A percentile compares a stretch with the other conserved stretches of the same genome.
Conservation (phyloP, 2,888 invertebrate genomes). For the Luperina testacea region DNA sequence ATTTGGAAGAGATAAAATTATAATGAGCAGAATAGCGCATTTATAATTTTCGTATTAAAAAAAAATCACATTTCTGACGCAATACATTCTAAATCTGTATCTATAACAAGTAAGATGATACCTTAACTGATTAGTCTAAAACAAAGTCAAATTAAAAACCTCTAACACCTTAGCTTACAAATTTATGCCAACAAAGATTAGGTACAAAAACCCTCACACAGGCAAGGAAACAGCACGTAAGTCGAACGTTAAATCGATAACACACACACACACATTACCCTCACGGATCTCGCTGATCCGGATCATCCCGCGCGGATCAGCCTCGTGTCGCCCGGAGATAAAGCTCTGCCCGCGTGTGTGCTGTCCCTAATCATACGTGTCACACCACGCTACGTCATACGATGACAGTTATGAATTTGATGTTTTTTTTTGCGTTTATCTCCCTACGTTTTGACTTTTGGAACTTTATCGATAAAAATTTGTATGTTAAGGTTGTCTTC, state of each 20-base stretch:
- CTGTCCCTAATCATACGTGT: conserved; percentile 65
- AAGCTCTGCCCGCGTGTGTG: conserved; percentile 78
- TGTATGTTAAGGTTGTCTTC: neutral
- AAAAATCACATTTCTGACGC: neutral
- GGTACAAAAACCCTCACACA: conserved; percentile 39
- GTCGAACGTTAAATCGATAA: conserved; percentile 72
- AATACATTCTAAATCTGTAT: neutral
- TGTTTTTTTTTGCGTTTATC: conserved; percentile 2
- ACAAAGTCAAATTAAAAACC: neutral
- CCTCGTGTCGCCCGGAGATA: conserved; percentile 88
- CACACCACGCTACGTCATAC: conserved; percentile 42
- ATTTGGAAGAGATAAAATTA: conserved; percentile 25
- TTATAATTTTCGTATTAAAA: neutral
- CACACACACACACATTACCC: conserved; percentile 66
- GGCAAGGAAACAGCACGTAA: conserved; percentile 54
- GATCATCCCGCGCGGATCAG: conserved; percentile 87
- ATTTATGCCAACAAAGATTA: conserved; percentile 4
- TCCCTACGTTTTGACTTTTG: neutral
- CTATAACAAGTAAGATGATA: too few relatives aligned
- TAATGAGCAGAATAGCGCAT: neutral
- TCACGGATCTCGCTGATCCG: conserved; percentile 82
- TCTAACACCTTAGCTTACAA: neutral
- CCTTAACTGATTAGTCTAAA: too few relatives aligned
- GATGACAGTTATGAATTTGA: conserved; percentile 52
- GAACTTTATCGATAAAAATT: neutral